Evolutionary conservation across 2,797 vertebrate species (phyloP), one percentile per base, ranked within the genome.

Genomic region (Eospalax fontanierii): DNA sequence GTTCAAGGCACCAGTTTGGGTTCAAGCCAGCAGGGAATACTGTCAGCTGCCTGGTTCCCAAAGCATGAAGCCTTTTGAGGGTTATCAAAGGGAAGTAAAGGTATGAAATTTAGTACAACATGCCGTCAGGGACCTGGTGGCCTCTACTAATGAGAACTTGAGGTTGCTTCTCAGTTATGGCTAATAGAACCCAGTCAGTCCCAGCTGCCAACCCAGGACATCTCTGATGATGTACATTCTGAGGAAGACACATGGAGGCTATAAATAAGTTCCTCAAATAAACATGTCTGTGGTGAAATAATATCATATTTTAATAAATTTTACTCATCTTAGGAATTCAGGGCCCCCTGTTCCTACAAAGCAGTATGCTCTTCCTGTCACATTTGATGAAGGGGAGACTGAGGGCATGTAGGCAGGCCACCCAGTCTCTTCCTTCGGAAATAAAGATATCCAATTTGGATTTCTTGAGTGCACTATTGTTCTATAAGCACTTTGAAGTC

Each of bases 101-200:
- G 4, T 26, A 1, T 38, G 10, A 19, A 5, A 54, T 54, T 54
- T 54, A 54, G 50, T 9, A 14, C 50, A 9, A 54, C 12, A 14
- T 9, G 24, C 63, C 40, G n/a, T 3, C 1, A n/a, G 21, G 15
- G 1, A 2, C 8, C n/a, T 4, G 43, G 35, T 1, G 26, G 4
- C 0, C 10, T 9, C 26, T 2, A 30, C 2, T 2, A 82, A 74
- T 33, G 28, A n/a, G 38, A 12, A 35, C 50, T 65, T 24, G 73
- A 63, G 24, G 43, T 16, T 71, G 38, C 61, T 10, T 24, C 15
- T 14, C 21, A n/a, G 33, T 3, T 16, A 40, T 5, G 10, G 0
- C 18, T 7, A 6, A 1, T 43, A 28, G 43, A 43, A 24, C 73
- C 26, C 26, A 74, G 10, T 26, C 21, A 43, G 11, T 6, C 21